phyloP scores from a whole-genome alignment of 1,140 invertebrate species.

The Mylabris phalerata region DNA sequence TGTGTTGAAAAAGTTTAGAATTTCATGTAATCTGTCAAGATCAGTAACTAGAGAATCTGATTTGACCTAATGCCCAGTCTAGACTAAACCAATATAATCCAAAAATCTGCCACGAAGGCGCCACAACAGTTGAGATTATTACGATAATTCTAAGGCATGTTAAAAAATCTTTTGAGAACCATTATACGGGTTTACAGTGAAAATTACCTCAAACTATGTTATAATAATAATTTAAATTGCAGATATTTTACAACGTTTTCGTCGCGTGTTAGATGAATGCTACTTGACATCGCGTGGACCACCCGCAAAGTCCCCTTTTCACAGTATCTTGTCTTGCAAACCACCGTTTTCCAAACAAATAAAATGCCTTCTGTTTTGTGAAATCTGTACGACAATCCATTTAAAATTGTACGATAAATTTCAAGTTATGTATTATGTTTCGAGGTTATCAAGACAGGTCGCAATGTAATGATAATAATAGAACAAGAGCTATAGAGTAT shows the following conservation, averaged over 20 bases:
- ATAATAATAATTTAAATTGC: not conserved
- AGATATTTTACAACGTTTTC: slow-evolving; percentile 1
- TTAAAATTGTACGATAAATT: no score
- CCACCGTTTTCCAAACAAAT: not conserved
- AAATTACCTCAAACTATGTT: not conserved
- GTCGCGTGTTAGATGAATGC: slow-evolving; percentile 12
- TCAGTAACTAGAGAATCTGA: slow-evolving; percentile 4
- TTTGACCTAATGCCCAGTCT: slow-evolving; percentile 3
- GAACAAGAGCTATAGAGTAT: slow-evolving; percentile 2
- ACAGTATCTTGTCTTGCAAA: not conserved
- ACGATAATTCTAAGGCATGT: no score
- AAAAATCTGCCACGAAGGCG: slow-evolving; percentile 9
- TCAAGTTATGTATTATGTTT: no score
- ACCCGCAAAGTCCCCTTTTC: slow-evolving; percentile 9
- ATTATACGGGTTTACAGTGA: no score
- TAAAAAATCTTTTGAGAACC: no score
- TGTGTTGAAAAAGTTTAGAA: no score
- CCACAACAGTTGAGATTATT: slow-evolving; percentile 1
- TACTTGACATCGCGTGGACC: slow-evolving; percentile 17
- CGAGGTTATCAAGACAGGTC: no score
- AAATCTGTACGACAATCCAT: no score
- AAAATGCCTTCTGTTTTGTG: no score
- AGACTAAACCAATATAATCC: slow-evolving; percentile 11
- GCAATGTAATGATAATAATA: slow-evolving; percentile 8
- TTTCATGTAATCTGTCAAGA: no score